Evolutionary conservation across 2,797 vertebrate genomes (phyloP), one percentile per base, ranked within the genome.

Genomic region (Syngnathus acus): DNA sequence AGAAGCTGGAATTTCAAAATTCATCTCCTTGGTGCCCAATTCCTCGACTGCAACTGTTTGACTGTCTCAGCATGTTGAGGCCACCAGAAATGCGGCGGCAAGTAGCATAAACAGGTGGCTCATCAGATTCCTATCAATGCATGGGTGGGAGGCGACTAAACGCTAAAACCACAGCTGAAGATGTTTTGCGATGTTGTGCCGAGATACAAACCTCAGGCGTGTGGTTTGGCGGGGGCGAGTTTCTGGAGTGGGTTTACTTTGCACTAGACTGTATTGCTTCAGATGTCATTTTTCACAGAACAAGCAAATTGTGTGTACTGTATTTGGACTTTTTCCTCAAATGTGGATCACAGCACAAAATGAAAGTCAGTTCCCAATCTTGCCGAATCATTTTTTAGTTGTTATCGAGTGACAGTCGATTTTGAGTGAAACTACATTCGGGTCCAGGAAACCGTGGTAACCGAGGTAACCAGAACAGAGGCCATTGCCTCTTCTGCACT

Each of bases 161-260:
- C 65, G 63, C 70, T 2, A 1, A 79, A 88, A 88, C 88, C 87
- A 59, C 87, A 84, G 83, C 73, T 68, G 79, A 78, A 82, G 77
- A 81, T 85, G 86, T 86, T 89, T 67, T 68, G 77, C 65, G 86
- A 90, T 87, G 85, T 38, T 63, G 78, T 70, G 75, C 37, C 4
- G 72, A 72, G 89, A 88, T 87, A 84, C 40, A 55, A 80, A 74
- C 72, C 81, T 79, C 67, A 78, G 75, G 39, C 67, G 2, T 85
- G 79, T 67, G 83, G 83, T 86, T 75, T 59, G 57, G 21, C 10
- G 69, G 48, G 62, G 79, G 72, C 26, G 69, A 60, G 37, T 45
- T 62, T 23, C 13, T 62, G 40, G 60, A 45, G 60, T 45, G 21
- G 45, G 60, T 62, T 45, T 62, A 62, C 60, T 45, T 45, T 45